Percentiles rank a stretch among this genome's conserved stretches.
These are phyloP conservation scores for Anoncus sp. DNA, from an alignment of 2,888 invertebrate genomes.

Conservation along the genomic window DNA sequence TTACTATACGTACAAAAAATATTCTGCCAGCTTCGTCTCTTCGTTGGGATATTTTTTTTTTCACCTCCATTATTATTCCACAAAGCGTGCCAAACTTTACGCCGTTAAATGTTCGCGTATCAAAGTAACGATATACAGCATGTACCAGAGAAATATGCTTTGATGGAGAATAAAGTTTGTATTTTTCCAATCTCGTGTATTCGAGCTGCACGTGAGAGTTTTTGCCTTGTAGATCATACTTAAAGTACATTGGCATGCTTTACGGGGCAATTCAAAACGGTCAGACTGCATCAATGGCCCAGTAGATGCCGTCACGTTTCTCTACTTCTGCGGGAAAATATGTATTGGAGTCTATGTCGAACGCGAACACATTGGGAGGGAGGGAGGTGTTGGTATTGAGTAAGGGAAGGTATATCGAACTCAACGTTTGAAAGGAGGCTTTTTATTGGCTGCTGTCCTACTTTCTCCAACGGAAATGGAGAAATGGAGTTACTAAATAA, in stretches of 20 bases:
- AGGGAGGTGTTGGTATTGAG: no score
- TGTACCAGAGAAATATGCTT: neutral
- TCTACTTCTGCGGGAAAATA: neutral
- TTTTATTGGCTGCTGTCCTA: conserved; percentile 68
- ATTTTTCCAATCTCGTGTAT: neutral
- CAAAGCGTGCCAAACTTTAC: no score
- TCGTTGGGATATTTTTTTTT: no score
- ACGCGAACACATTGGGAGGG: no score
- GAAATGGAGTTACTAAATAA: conserved; percentile 71
- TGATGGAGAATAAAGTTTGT: neutral
- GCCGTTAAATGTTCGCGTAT: no score
- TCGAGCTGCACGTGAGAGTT: neutral
- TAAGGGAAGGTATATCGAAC: conserved; percentile 18
- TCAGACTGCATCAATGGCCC: conserved; percentile 47
- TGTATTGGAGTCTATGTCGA: neutral
- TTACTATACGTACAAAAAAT: no score
- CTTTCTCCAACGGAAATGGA: conserved; percentile 63
- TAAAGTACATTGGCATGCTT: conserved; percentile 49
- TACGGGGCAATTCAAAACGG: conserved; percentile 52
- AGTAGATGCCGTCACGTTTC: conserved; percentile 23
- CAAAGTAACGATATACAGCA: no score
- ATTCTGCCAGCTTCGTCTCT: no score
- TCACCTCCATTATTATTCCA: no score
- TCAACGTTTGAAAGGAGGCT: conserved; percentile 60
- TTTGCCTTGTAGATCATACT: conserved; percentile 19